phyloP scores from a whole-genome alignment of 2,888 invertebrate genomes.

The Diarsia dahlii region DNA sequence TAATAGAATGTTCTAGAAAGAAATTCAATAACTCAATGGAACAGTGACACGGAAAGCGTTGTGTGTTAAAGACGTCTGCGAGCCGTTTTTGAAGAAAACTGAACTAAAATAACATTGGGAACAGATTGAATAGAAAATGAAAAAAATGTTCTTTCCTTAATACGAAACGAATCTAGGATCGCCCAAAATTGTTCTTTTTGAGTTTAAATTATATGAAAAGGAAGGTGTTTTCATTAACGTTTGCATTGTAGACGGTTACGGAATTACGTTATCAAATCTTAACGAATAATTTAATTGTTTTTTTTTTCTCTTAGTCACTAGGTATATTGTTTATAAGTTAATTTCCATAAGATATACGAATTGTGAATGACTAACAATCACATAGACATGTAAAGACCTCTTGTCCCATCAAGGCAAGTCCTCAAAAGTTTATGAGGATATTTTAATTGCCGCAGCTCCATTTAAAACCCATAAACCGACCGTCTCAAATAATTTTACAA shows the following conservation, averaged over 20 bases:
- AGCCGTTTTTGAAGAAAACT: conserved; percentile 16
- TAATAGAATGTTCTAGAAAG: not conserved
- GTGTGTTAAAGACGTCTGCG: conserved; percentile 19
- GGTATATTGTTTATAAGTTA: not conserved
- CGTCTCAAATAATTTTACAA: conserved; percentile 71
- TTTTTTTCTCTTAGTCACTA: not conserved
- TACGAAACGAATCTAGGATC: conserved; percentile 4
- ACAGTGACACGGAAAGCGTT: conserved; percentile 20
- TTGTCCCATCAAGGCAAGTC: conserved; percentile 26
- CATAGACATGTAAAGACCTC: conserved; percentile 1
- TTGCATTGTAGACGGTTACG: no score
- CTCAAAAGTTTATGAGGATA: conserved; percentile 2
- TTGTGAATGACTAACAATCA: not conserved
- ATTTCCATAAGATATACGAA: not conserved
- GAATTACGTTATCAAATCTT: no score
- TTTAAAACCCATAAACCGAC: conserved; percentile 62
- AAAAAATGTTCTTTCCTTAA: conserved; percentile 15
- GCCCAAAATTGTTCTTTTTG: not conserved
- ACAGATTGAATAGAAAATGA: conserved; percentile 29
- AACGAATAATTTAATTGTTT: not conserved
- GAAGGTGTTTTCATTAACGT: no score
- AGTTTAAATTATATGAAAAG: not conserved
- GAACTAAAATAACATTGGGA: conserved; percentile 26
- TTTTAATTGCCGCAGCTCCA: conserved; percentile 61
- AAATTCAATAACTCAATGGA: conserved; percentile 38